Evolutionary conservation across 1,140 invertebrate species (phyloP).

Genomic region (Lasioglossum baleicum): DNA sequence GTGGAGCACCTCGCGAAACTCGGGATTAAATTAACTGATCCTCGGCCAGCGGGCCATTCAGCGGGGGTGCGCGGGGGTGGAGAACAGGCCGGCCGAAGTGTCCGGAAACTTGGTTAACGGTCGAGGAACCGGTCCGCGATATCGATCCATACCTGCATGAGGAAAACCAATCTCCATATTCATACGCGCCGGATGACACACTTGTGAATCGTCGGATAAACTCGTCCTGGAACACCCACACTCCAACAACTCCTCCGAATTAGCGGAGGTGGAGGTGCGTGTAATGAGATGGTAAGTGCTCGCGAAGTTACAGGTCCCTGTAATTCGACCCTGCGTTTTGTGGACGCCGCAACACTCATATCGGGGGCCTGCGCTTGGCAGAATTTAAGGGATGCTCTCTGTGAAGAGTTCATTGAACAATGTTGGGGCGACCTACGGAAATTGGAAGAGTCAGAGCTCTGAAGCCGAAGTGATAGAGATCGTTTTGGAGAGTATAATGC

Average conservation of each 20-base stretch:
- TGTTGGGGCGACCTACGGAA: no score
- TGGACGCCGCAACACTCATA: not conserved
- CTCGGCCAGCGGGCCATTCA: no score
- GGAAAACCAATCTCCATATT: slow-evolving; percentile 42
- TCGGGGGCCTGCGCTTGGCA: no score
- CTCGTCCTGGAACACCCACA: not conserved
- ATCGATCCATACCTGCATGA: slow-evolving; percentile 21
- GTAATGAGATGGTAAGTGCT: not conserved
- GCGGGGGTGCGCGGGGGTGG: not conserved
- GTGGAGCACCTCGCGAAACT: slow-evolving; percentile 7
- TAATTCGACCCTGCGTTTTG: no score
- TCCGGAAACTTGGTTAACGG: slow-evolving; percentile 41
- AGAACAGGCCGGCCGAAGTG: not conserved
- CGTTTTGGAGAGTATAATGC: no score
- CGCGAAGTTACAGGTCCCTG: no score
- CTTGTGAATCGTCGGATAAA: not conserved
- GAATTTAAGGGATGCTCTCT: no score
- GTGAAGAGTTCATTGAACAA: no score
- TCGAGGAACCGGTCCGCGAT: slow-evolving; percentile 27
- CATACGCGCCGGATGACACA: slow-evolving; percentile 19
- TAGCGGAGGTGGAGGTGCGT: not conserved
- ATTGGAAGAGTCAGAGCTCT: no score
- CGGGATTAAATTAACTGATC: slow-evolving; percentile 39
- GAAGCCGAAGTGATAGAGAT: no score
- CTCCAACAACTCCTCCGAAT: not conserved